Conservation (phyloP, 2,113 vertebrate genomes). For the Serranochromis macrocephalus region DNA sequence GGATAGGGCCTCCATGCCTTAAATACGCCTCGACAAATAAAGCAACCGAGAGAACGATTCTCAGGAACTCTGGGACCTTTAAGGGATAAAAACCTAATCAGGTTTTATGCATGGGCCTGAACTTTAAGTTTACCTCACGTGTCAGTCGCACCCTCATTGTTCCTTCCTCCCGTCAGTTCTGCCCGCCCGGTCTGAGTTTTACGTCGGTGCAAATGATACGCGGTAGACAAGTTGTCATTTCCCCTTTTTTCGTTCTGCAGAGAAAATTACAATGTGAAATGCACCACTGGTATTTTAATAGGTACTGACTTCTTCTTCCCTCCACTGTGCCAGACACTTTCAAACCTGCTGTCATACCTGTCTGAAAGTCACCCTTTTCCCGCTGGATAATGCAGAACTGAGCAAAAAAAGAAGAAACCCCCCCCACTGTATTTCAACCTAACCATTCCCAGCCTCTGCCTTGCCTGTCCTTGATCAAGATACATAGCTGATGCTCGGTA, state of each 20-base stretch:
- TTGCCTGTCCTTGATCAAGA: not conserved
- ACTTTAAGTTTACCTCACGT: not conserved
- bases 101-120: not conserved
- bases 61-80: not conserved
- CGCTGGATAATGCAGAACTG: not conserved
- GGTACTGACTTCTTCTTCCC: not conserved
- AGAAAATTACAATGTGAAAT: conserved; percentile 12
- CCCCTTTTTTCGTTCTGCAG: not conserved
- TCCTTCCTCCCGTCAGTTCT: not conserved
- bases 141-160: not conserved
- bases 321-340: not conserved
- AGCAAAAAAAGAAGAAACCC: not conserved
- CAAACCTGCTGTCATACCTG: not conserved
- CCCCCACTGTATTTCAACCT: not conserved
- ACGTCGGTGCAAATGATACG: not conserved
- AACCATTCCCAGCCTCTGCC: not conserved
- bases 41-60: not conserved
- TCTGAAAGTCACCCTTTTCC: not conserved
- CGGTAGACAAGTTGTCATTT: not conserved
- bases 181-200: not conserved
- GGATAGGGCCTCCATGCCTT: not conserved
- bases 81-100: not conserved
- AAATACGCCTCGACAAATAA: not conserved
- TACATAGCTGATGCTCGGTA: not conserved
- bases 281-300: conserved; percentile 17